phyloP scores from a whole-genome alignment of 2,888 invertebrate species.

The Leptopterna dolabrata region DNA sequence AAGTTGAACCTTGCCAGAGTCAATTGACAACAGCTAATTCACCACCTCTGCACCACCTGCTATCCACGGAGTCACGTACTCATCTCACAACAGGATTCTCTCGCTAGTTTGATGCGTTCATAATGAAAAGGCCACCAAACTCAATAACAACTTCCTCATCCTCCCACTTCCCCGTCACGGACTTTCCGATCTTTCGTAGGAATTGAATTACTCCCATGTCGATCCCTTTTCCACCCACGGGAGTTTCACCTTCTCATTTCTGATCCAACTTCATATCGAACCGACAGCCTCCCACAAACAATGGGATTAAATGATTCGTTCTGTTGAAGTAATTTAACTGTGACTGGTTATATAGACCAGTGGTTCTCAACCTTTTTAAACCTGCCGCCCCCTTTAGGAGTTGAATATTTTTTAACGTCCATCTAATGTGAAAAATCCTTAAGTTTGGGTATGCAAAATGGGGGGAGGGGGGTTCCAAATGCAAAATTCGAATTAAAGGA shows the following conservation, averaged over 20 bases:
- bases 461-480: too few species aligned
- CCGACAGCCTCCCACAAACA: background rate
- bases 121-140: constrained; percentile 29
- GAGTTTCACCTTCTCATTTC: background rate
- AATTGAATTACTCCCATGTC: background rate
- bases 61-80: background rate
- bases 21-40: constrained; percentile 14
- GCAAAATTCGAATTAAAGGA: too few species aligned
- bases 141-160: constrained; percentile 41
- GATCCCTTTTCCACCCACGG: background rate
- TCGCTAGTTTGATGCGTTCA: constrained; percentile 47
- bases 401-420: too few species aligned
- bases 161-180: background rate
- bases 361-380: too few species aligned
- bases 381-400: too few species aligned
- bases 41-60: background rate
- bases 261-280: background rate
- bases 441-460: too few species aligned
- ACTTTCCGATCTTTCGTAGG: background rate
- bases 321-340: too few species aligned
- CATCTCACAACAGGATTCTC: constrained; percentile 34
- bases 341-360: too few species aligned
- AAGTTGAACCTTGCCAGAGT: constrained; percentile 8
- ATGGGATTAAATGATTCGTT: background rate
- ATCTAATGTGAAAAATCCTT: too few species aligned